Evolutionary conservation across 2,797 vertebrate species (phyloP), one percentile per base, ranked within the genome.

Genomic region (Podarcis lilfordi): DNA sequence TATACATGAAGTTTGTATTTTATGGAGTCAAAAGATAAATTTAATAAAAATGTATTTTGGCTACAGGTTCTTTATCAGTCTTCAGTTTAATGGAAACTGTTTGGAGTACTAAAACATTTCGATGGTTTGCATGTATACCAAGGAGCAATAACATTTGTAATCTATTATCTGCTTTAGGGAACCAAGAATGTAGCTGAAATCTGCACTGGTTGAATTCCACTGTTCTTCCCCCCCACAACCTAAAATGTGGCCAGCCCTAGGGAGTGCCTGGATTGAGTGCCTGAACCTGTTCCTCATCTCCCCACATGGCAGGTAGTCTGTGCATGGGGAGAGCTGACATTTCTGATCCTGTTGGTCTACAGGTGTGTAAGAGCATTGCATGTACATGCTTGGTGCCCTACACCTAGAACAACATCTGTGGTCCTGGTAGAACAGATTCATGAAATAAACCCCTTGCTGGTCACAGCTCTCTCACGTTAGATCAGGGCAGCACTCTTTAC

Each of bases 1-100:
- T 84, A 89, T 86, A 81, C 84, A 93, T 78, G 64, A 86, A 82
- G 91, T 88, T 89, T 94, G 95, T 95, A 92, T 93, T 95, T 95
- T 94, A 93, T 82, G 86, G 93, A 94, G 84, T 87, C 68, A 90
- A 84, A 84, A 89, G 82, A 88, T 92, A 92, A 50, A 91, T 91
- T 96, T 95, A 91, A 85, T 87, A 80, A 87, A 94, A 88, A 83
- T 35, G 79, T 92, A 92, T 91, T 93, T 87, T 86, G 90, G 90
- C 92, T 93, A 92, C 71, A 72, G 27, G 87, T 50, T 91, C 76
- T 69, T 37, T n/a, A 55, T 0, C 0, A 0, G 13, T 78, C 3
- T 69, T 83, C 89, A 40, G 15, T 9, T 59, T 66, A 2, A 37
- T 85, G 37, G 55, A 80, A 89, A 90, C 40, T 6, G 37, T 83